Conservation (phyloP, 2,888 invertebrate species). For the Pseudeuparius sepicola region DNA sequence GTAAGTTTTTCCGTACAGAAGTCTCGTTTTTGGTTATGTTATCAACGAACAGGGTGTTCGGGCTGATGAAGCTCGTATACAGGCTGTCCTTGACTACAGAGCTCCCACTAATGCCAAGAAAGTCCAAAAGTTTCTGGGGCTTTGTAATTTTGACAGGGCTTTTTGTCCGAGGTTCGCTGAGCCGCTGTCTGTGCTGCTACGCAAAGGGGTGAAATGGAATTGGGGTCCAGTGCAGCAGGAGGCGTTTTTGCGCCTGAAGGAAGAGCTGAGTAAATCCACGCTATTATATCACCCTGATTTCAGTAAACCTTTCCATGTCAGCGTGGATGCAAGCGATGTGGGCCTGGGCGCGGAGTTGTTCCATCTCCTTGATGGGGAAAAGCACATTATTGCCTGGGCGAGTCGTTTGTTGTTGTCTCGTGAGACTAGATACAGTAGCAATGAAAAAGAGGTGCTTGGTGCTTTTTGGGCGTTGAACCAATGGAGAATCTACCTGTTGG, state of each 20-base stretch:
- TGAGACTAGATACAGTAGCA: conserved; percentile 15
- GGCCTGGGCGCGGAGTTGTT: conserved; percentile 19
- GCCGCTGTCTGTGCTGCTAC: conserved; percentile 6
- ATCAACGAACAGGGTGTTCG: too few relatives aligned
- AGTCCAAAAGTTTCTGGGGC: too few relatives aligned
- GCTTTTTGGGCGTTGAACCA: conserved; percentile 18
- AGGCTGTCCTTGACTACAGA: conserved; percentile 25
- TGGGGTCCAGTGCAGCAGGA: conserved; percentile 6
- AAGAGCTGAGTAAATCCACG: conserved; percentile 6
- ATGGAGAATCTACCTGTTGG: conserved; percentile 18
- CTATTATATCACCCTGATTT: conserved; percentile 13
- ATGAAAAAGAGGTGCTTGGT: conserved; percentile 19
- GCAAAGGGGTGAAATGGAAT: conserved; percentile 6
- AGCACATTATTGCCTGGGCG: conserved; percentile 14
- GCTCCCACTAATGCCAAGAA: too few relatives aligned
- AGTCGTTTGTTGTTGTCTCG: conserved; percentile 14
- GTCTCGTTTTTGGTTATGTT: conserved; percentile 16
- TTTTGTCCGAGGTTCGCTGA: conserved; percentile 19
- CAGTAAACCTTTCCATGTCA: conserved; percentile 10
- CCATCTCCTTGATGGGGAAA: conserved; percentile 13
- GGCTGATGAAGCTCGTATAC: conserved; percentile 19
- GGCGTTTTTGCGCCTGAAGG: conserved; percentile 10
- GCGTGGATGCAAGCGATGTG: conserved; percentile 17
- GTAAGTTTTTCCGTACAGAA: conserved; percentile 12
- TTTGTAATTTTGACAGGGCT: conserved; percentile 23